Evolutionary conservation across 2,797 vertebrate genomes (phyloP).

Genomic region (Chaunax sp.): DNA sequence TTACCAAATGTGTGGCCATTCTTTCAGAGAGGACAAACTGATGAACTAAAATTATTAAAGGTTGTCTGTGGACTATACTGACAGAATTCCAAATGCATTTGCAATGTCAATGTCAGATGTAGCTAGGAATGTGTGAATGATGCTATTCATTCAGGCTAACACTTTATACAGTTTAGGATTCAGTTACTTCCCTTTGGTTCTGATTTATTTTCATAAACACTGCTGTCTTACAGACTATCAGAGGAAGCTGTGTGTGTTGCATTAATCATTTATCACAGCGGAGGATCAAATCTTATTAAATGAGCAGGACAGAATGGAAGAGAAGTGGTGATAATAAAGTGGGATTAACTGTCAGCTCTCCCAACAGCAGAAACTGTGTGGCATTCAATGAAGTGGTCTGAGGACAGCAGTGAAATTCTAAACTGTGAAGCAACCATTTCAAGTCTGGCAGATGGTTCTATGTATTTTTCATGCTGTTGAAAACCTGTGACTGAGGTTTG

Average conservation of each 20-base stretch:
- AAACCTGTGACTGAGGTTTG: slow-evolving; percentile 79
- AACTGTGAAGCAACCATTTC: slow-evolving; percentile 65
- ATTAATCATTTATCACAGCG: slow-evolving; percentile 50
- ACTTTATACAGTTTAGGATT: slow-evolving; percentile 38
- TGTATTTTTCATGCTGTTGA: slow-evolving; percentile 81
- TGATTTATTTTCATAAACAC: slow-evolving; percentile 57
- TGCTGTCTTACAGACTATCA: slow-evolving; percentile 47
- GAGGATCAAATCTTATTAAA: slow-evolving; percentile 47
- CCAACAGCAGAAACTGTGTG: slow-evolving; percentile 46
- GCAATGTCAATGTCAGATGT: too few species aligned
- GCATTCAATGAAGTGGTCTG: slow-evolving; percentile 68
- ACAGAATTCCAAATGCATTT: too few species aligned
- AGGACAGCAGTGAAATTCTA: slow-evolving; percentile 62
- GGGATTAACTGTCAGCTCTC: slow-evolving; percentile 43
- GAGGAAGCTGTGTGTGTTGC: slow-evolving; percentile 43
- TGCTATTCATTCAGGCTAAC: slow-evolving; percentile 30
- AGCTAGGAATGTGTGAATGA: too few species aligned
- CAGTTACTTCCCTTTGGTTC: slow-evolving; percentile 57
- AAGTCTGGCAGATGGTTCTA: slow-evolving; percentile 72
- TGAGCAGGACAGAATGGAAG: slow-evolving; percentile 43
- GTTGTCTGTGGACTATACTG: too few species aligned
- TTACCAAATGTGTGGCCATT: slow-evolving; percentile 54
- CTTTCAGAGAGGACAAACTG: slow-evolving; percentile 46
- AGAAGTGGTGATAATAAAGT: slow-evolving; percentile 51
- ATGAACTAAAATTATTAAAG: slow-evolving; percentile 32